Evolutionary conservation across 37 sponge, comb jelly and placozoan species (phyloP).

Genomic region (Beroe forskalii): DNA sequence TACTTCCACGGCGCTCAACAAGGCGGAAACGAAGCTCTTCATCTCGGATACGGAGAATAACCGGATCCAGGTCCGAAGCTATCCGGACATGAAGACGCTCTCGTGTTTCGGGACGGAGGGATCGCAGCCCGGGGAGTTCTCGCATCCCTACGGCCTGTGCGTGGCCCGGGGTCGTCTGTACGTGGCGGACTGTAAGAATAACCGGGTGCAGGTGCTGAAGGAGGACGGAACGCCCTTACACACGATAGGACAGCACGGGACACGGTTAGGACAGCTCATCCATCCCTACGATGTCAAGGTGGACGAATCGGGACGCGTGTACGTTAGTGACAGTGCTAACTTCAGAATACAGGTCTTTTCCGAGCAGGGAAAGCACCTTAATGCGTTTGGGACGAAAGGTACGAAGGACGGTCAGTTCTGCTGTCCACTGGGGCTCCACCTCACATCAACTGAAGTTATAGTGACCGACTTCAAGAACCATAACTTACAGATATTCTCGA

Average conservation of each 20-base stretch:
- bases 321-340: conserved; percentile 48
- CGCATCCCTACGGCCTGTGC: conserved; percentile 25
- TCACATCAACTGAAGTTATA: not conserved
- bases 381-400: not conserved
- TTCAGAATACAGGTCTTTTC: conserved; percentile 47
- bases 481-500: conserved; percentile 12
- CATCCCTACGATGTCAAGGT: conserved; percentile 42
- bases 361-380: not conserved
- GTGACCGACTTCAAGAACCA: conserved; percentile 28
- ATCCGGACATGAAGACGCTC: not conserved
- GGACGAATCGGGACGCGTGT: not conserved
- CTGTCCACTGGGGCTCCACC: conserved; percentile 17
- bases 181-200: conserved; percentile 30
- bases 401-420: conserved; percentile 1
- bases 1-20: conserved; percentile 4
- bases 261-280: not conserved
- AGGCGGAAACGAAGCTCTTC: conserved; percentile 30
- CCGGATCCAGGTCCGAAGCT: conserved; percentile 3
- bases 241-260: conserved; percentile 7
- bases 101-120: conserved; percentile 11
- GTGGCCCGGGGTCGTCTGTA: not conserved
- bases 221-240: not conserved
- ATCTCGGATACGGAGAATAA: conserved; percentile 22
- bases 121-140: not conserved
- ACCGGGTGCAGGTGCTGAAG: not conserved